phyloP scores from a whole-genome alignment of 1,140 invertebrate genomes.

The Hesperophylax magnus region DNA sequence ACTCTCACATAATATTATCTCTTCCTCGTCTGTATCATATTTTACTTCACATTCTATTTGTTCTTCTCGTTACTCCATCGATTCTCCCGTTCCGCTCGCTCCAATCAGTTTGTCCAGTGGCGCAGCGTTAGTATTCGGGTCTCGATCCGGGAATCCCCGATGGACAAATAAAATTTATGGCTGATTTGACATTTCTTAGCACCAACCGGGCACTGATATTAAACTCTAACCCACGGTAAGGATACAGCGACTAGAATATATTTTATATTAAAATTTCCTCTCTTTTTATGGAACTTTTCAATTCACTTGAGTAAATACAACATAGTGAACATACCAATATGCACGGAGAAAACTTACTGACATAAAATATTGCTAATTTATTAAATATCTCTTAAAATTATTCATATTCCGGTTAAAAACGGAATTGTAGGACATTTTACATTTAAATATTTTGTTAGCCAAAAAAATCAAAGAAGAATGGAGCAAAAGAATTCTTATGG shows the following conservation, averaged over 20 bases:
- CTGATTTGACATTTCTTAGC: slow-evolving; percentile 66
- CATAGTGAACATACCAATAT: too few species aligned
- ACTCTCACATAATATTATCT: background rate
- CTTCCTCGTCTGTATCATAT: background rate
- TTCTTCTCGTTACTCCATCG: background rate
- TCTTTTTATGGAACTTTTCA: background rate
- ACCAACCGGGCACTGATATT: slow-evolving; percentile 59
- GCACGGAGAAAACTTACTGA: too few species aligned
- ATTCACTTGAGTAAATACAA: too few species aligned
- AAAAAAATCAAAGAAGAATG: too few species aligned
- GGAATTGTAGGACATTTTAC: too few species aligned
- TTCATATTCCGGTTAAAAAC: too few species aligned
- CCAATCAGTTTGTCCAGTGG: slow-evolving; percentile 25
- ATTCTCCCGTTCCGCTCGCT: background rate
- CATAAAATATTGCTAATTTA: too few species aligned
- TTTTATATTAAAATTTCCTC: background rate
- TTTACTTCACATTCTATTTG: background rate
- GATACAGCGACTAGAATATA: slow-evolving; percentile 24
- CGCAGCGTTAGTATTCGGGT: slow-evolving; percentile 39
- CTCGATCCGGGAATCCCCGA: slow-evolving; percentile 58
- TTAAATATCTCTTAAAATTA: too few species aligned
- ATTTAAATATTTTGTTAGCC: too few species aligned
- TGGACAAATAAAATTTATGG: slow-evolving; percentile 72
- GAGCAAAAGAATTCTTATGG: too few species aligned
- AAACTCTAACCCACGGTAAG: slow-evolving; percentile 43